Base-by-base conservation (phyloP, 1,140 invertebrate genomes). In the Leptopilina clavipes region DNA sequence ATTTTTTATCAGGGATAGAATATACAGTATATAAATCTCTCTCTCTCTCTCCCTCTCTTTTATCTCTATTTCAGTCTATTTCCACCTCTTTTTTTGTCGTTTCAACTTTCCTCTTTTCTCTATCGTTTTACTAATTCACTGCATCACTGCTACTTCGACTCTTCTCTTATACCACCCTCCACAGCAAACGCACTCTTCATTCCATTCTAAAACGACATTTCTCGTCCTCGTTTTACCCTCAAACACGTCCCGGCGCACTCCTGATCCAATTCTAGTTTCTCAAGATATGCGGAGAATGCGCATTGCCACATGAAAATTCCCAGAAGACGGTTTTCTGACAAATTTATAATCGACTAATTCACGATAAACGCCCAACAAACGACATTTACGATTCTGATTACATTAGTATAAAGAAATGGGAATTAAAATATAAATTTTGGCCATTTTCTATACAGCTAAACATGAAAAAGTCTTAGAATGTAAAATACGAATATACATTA, bases 271-370 rank as follows among this genome's bases (percentile, higher is more conserved):
- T 59, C 19, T 22, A 25, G 18, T 59, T 59, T 59, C 56, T 59
- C 56, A 59, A 59, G 56, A 59, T 59, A 59, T 59, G 56, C 56
- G 19, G 56, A 59, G 56, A 59, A 59, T 59, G 56, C 56, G 19
- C 56, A 59, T 59, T 59, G 56, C 56, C 56, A 59, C 19, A 22
- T 59, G 56, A 59, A 22, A 19, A 22, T 59, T 59, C 56, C 56
- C 56, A 59, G 56, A 59, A 59, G 56, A 5, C 56, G 56, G 22
- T 59, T 59, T 59, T 59, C 17, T 19, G 56, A 59, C 56, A 22
- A 59, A 59, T 59, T 59, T 59, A 59, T 59, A 19, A 8, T 59
- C 56, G 56, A 14, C 22, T 31, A 59, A 31, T 59, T 59, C 56
- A 11, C 56, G 56, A 59, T 22, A 22, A 59, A 14, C 19, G 56